A percentile compares a stretch with the other conserved stretches of the same genome.
Conservation (phyloP, 2,888 invertebrate genomes). For the Zonitis immaculata region DNA sequence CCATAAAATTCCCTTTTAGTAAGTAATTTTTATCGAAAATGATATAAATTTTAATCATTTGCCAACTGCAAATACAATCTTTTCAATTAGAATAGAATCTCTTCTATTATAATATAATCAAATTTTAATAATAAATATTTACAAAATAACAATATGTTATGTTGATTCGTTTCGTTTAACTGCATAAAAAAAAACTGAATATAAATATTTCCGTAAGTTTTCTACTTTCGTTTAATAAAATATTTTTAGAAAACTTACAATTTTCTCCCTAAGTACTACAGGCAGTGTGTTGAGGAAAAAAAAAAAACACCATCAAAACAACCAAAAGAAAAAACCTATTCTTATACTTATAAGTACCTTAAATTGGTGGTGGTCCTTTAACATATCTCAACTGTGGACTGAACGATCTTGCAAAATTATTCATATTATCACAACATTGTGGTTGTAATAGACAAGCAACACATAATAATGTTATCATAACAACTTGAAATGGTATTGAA, state of each 20-base stretch:
- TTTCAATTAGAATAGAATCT: not conserved
- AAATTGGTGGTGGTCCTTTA: constrained; percentile 78
- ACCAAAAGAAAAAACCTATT: not conserved
- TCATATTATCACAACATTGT: constrained; percentile 72
- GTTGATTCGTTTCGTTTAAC: not conserved
- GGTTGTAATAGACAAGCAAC: constrained; percentile 72
- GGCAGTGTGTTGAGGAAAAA: constrained; percentile 15
- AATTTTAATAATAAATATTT: constrained; percentile 21
- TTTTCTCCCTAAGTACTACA: constrained; percentile 21
- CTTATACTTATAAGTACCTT: constrained; percentile 38
- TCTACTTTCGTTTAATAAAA: not conserved
- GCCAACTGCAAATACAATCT: constrained; percentile 23
- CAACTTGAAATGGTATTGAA: constrained; percentile 74
- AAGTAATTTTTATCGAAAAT: constrained; percentile 20
- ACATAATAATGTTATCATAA: constrained; percentile 66
- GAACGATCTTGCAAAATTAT: constrained; percentile 69
- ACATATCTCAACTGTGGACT: constrained; percentile 78
- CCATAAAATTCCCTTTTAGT: not conserved
- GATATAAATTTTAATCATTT: constrained; percentile 22
- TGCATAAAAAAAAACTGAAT: not conserved
- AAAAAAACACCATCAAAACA: not conserved
- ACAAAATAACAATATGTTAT: constrained; percentile 38
- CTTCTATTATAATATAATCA: constrained; percentile 31
- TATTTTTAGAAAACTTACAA: constrained; percentile 1
- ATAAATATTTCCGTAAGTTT: not conserved